Base-by-base conservation (phyloP, 2,797 vertebrate genomes). In the Aulostomus chinensis region DNA sequence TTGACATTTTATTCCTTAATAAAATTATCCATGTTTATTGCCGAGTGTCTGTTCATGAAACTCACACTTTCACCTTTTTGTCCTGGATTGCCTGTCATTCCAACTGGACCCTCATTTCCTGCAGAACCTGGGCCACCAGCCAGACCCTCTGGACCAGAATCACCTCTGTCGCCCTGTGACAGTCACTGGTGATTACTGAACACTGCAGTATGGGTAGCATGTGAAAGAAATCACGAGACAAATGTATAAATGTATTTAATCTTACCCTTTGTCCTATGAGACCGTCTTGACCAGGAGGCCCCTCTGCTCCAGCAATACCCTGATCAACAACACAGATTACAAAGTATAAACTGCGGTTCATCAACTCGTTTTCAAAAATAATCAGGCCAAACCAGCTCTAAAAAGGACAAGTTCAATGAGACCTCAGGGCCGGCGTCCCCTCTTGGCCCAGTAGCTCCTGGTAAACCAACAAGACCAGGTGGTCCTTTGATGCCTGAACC, bases 361-460 rank as follows among this genome's bases (percentile, higher is more conserved):
- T 22, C 7, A 4, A 22, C 21, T 7, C 21, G 7, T 22, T 22
- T 22, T 22, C 3, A 20, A 24, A 8, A 41, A 55, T 18, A 11
- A 31, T 42, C 51, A n/a, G n/a, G n/a, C n/a, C n/a, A n/a, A n/a
- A n/a, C 20, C 20, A 21, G 4, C 24, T 22, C 2, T n/a, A 2
- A 2, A 9, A 20, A 10, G 20, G n/a, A 24, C 10, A 1, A 10
- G 7, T 2, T 25, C n/a, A 21, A 17, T 9, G 21, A 2, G 11
- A 99, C 97, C 85, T 95, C 93, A 12, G 94, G 89, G 4, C 97
- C 97, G 12, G 93, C 69, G 11, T 98, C 97, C 61, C 97, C 97
- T 33, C 90, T 90, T 6, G 94, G 92, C 9, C 97, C 97, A 0
- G 83, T 88, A 18, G 93, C 78, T 67, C 97, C 97, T 4, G 93